phyloP scores from a whole-genome alignment of 2,797 vertebrate genomes.

The Macropodus opercularis region DNA sequence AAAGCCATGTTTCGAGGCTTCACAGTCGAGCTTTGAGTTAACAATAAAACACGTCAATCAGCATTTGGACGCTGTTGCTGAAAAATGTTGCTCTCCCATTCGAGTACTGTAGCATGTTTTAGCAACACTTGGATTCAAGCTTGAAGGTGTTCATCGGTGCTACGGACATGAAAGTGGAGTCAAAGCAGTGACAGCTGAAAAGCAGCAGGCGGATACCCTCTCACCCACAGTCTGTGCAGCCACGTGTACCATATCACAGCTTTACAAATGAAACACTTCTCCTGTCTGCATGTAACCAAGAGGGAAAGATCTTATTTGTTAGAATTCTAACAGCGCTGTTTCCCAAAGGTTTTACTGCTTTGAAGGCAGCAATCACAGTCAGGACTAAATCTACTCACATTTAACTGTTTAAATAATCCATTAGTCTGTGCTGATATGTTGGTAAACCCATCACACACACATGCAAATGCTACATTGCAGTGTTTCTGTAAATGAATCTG shows the following conservation, averaged over 20 bases:
- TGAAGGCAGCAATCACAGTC: conserved; percentile 31
- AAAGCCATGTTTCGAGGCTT: conserved; percentile 27
- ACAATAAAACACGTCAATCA: conserved; percentile 48
- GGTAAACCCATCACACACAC: conserved; percentile 16
- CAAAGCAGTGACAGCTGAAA: conserved; percentile 60
- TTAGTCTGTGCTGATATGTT: conserved; percentile 27
- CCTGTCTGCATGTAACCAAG: conserved; percentile 22
- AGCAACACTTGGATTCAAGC: background rate
- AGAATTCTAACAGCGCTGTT: conserved; percentile 22
- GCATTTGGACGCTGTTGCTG: conserved; percentile 7
- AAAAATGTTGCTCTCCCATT: conserved; percentile 4
- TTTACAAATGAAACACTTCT: conserved; percentile 51
- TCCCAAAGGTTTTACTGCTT: conserved; percentile 22
- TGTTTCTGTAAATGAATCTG: conserved; percentile 12
- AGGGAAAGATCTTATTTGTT: conserved; percentile 24
- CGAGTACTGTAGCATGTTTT: conserved; percentile 3
- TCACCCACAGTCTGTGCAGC: conserved; percentile 48
- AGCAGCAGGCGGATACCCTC: conserved; percentile 55
- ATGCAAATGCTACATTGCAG: conserved; percentile 29
- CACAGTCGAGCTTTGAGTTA: conserved; percentile 14
- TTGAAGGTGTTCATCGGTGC: conserved; percentile 28
- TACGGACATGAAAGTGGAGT: conserved; percentile 30
- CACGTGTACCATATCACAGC: conserved; percentile 42
- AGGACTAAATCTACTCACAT: conserved; percentile 32
- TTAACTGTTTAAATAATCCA: conserved; percentile 32